phyloP scores from a whole-genome alignment of 2,888 invertebrate species.

The Papilio protenor region DNA sequence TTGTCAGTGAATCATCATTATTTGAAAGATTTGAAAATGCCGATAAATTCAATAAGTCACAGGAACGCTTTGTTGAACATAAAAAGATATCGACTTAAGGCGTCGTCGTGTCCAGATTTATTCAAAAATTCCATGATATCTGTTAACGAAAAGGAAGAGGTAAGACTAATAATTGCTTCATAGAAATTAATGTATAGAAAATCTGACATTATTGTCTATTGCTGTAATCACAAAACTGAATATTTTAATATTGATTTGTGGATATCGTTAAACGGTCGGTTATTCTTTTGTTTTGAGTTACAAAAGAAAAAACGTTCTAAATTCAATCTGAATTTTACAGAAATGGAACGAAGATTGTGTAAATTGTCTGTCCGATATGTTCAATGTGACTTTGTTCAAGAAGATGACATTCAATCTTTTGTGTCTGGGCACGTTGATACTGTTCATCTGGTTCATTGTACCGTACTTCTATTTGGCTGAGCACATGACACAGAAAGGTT shows the following conservation, averaged over 20 bases:
- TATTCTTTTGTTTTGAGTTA: too few species aligned
- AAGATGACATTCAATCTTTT: conserved; percentile 91
- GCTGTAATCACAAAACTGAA: too few species aligned
- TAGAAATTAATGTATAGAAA: background rate
- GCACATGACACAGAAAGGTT: conserved; percentile 88
- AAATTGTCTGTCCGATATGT: conserved; percentile 74
- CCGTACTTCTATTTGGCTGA: conserved; percentile 97
- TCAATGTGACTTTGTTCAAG: conserved; percentile 91
- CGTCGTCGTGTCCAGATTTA: conserved; percentile 96
- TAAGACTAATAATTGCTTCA: conserved; percentile 61
- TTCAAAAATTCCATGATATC: conserved; percentile 95
- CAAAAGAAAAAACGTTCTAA: background rate
- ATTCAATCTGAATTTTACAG: conserved; percentile 54
- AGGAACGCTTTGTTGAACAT: conserved; percentile 93
- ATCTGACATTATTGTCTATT: too few species aligned
- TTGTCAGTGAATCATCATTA: conserved; percentile 87
- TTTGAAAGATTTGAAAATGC: conserved; percentile 88
- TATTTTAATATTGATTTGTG: too few species aligned
- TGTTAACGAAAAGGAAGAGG: conserved; percentile 90
- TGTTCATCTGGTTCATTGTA: conserved; percentile 97
- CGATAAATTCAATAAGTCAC: conserved; percentile 93
- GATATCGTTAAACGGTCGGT: too few species aligned
- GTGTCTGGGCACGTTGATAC: conserved; percentile 92
- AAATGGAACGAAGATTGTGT: conserved; percentile 77
- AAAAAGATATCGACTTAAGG: conserved; percentile 91